Evolutionary conservation across 2,113 vertebrate genomes (phyloP), one percentile per base, ranked within the genome.

Genomic region (Podarcis cretensis): DNA sequence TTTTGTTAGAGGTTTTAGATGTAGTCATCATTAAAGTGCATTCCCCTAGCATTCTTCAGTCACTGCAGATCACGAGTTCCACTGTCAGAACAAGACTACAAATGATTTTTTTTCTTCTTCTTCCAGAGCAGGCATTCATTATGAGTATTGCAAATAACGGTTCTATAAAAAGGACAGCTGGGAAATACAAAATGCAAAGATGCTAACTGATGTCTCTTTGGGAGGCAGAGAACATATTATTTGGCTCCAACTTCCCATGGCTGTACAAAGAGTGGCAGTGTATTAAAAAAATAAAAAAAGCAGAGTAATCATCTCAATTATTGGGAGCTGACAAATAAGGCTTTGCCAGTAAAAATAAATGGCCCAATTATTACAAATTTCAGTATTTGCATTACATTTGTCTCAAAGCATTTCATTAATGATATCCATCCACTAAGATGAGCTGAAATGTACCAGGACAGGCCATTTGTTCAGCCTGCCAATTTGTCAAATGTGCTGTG

Each of bases 1-100:
- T 96, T 81, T 7, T 25, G 48, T 57, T 77, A 90, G 79, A 96
- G 99, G 98, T 98, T 99, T 99, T 96, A 97, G 98, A 98, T 96
- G 97, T 95, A 97, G 94, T 96, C 98, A 92, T 99, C 99, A 99
- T 97, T 95, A 97, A 98, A 6, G 97, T 97, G 97, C 91, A 96
- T 95, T 94, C 94, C 93, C 93, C 69, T 91, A 95, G 89, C 89
- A 89, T 91, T 92, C 95, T 57, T 84, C 89, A 90, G 75, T 92
- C 83, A 95, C 87, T 87, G 25, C 87, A 96, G 90, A 95, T 74
- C 93, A 91, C 85, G 83, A 95, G 92, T 84, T 88, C 77, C 81
- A 95, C 91, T 71, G 86, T 80, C 90, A 93, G 76, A 91, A 87
- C 85, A 81, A 93, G 90, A 89, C 27, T 92, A 93, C 87, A 91